Percentiles rank a stretch among this genome's conserved stretches.
These are phyloP conservation scores for Lasioglossum oenotherae DNA, from an alignment of 2,888 invertebrate genomes.

Conservation along the genomic window DNA sequence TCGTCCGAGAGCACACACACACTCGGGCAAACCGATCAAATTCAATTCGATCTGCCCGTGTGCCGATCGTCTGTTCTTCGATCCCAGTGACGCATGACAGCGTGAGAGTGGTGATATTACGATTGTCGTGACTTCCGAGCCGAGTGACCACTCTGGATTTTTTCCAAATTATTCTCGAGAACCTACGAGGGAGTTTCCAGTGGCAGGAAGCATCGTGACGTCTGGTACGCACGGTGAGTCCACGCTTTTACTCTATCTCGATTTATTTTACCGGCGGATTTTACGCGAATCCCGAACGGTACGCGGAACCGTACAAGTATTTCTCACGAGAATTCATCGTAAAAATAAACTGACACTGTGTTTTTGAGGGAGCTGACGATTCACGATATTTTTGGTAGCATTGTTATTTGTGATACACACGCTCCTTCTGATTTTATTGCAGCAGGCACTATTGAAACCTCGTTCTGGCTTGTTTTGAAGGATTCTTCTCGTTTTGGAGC, in stretches of 20 bases:
- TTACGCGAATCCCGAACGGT: not conserved
- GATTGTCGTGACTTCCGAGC: conserved; percentile 12
- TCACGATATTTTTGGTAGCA: not conserved
- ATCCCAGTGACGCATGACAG: conserved; percentile 36
- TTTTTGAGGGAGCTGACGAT: not conserved
- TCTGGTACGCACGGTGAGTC: conserved; percentile 63
- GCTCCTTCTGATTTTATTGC: not conserved
- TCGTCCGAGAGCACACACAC: not conserved
- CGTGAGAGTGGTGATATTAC: conserved; percentile 40
- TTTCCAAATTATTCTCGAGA: conserved; percentile 13
- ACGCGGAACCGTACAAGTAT: too few relatives aligned
- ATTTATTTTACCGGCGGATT: not conserved
- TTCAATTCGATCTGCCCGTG: not conserved
- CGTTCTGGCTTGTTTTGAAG: not conserved
- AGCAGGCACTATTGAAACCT: not conserved
- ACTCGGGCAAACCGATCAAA: not conserved
- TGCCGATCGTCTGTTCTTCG: not conserved
- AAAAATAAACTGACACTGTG: not conserved
- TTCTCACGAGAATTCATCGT: not conserved
- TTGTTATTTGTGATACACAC: not conserved
- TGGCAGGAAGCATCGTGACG: conserved; percentile 57
- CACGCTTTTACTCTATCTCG: not conserved
- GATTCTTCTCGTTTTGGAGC: too few relatives aligned
- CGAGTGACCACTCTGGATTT: conserved; percentile 51
- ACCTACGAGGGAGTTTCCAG: conserved; percentile 25